Conservation (phyloP, 2,888 invertebrate species). For the Pyrochroa serraticornis region DNA sequence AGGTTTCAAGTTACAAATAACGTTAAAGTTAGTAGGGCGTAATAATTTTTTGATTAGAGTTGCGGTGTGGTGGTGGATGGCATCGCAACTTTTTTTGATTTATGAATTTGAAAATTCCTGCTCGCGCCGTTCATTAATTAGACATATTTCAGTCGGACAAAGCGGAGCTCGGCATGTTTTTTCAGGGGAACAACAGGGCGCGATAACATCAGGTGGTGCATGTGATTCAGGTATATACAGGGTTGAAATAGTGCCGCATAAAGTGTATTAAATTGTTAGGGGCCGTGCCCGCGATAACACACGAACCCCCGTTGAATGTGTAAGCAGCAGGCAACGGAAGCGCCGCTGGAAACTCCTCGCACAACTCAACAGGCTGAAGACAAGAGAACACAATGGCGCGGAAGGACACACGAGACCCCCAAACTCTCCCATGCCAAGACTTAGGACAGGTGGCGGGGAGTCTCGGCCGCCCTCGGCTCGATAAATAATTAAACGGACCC, state of each 20-base stretch:
- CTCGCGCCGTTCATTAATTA: constrained; percentile 3
- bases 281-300: constrained; percentile 37
- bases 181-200: background rate
- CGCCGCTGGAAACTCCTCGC: constrained; percentile 41
- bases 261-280: constrained; percentile 39
- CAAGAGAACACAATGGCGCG: constrained; percentile 48
- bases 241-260: constrained; percentile 33
- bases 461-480: background rate
- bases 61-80: too few species aligned
- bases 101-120: too few species aligned
- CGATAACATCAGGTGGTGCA: constrained; percentile 33
- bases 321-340: constrained; percentile 36
- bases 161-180: background rate
- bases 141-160: background rate
- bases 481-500: constrained; percentile 5
- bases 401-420: constrained; percentile 39
- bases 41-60: too few species aligned
- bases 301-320: constrained; percentile 40
- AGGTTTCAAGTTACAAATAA: too few species aligned
- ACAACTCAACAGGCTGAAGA: constrained; percentile 53
- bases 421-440: constrained; percentile 7
- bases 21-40: too few species aligned
- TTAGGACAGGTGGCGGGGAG: constrained; percentile 17
- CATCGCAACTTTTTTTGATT: too few species aligned
- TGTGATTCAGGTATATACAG: constrained; percentile 15